Conservation (phyloP, 2,113 vertebrate species). For the Pyxicephalus adspersus region DNA sequence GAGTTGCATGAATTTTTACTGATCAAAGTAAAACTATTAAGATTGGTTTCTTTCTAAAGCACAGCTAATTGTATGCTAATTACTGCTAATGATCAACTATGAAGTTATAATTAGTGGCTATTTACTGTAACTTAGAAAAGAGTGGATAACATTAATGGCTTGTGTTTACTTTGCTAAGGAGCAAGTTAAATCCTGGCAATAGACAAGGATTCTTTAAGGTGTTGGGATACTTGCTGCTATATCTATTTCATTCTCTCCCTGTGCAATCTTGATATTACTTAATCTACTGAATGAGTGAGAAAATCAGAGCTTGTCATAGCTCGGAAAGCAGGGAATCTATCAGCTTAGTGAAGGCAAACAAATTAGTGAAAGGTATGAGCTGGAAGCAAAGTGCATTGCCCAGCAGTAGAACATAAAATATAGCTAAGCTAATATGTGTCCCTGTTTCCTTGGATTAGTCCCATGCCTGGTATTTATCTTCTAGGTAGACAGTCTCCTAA, state of each 20-base stretch:
- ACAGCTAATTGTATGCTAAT: slow-evolving; percentile 41
- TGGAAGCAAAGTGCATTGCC: background rate
- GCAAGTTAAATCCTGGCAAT: slow-evolving; percentile 20
- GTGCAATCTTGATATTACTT: slow-evolving; percentile 7
- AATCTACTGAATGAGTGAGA: slow-evolving; percentile 15
- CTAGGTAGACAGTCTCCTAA: no score
- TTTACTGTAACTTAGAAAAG: slow-evolving; percentile 40
- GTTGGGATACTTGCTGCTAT: background rate
- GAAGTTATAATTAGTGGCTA: slow-evolving; percentile 49
- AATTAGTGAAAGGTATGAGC: background rate
- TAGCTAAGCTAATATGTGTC: background rate
- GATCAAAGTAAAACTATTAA: slow-evolving; percentile 35
- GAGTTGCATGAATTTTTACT: slow-evolving; percentile 14
- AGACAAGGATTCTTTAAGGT: slow-evolving; percentile 19
- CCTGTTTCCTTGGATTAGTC: no score
- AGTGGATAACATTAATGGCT: slow-evolving; percentile 23
- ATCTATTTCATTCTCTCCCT: slow-evolving; percentile 16
- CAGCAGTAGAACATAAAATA: background rate
- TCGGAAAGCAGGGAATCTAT: background rate
- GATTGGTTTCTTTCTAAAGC: slow-evolving; percentile 11
- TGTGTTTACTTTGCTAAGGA: slow-evolving; percentile 15
- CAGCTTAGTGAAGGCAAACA: background rate
- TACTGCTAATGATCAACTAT: slow-evolving; percentile 41
- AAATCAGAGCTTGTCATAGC: background rate
- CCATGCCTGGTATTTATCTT: no score